Evolutionary conservation across 2,888 invertebrate species (phyloP).

Genomic region (Coenonympha arcania): DNA sequence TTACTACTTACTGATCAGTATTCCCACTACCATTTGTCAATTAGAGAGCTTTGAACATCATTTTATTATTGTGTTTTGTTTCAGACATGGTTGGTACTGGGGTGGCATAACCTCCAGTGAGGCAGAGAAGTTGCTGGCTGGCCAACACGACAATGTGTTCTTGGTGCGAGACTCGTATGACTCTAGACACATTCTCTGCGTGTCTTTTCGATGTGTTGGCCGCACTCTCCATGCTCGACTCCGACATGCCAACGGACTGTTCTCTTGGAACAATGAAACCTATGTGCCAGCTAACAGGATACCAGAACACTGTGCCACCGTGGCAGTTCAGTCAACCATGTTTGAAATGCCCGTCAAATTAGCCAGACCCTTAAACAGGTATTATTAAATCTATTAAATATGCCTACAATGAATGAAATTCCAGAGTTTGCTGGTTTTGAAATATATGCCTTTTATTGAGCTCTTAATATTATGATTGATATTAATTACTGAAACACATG

Average conservation of each 20-base stretch:
- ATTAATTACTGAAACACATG: too few relatives aligned
- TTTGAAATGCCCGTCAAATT: conserved; percentile 70
- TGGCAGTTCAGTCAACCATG: conserved; percentile 63
- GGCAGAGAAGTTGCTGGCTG: conserved; percentile 79
- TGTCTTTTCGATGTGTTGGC: conserved; percentile 81
- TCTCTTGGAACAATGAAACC: conserved; percentile 75
- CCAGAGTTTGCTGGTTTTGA: too few relatives aligned
- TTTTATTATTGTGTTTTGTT: too few relatives aligned
- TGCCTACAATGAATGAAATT: too few relatives aligned
- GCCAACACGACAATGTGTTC: conserved; percentile 82
- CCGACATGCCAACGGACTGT: conserved; percentile 81
- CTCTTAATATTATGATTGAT: too few relatives aligned
- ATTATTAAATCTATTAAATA: conserved; percentile 24
- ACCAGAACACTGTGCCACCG: conserved; percentile 68
- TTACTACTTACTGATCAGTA: too few relatives aligned
- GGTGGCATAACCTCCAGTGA: conserved; percentile 81
- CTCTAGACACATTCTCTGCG: conserved; percentile 78
- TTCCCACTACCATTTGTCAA: not conserved
- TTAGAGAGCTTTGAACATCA: not conserved
- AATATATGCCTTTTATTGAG: too few relatives aligned
- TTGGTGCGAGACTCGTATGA: conserved; percentile 83
- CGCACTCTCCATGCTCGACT: conserved; percentile 81
- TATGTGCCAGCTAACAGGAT: conserved; percentile 69
- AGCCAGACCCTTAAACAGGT: conserved; percentile 68
- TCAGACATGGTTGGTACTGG: conserved; percentile 82